Evolutionary conservation across 2,888 invertebrate genomes (phyloP).

Genomic region (Ichneumoninae sp.): DNA sequence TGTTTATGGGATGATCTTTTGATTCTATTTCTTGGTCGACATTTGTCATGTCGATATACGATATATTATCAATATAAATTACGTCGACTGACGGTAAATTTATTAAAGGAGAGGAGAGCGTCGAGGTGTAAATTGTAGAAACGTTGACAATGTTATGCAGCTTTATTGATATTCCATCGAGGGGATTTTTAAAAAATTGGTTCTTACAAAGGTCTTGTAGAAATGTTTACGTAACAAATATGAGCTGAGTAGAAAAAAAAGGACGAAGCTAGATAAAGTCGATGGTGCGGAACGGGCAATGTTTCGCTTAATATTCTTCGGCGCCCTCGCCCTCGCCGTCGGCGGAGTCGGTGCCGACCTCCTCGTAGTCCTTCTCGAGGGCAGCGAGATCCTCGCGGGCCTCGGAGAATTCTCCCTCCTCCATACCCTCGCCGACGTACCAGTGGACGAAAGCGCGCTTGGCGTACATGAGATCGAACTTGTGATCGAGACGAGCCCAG

Average conservation of each 20-base stretch:
- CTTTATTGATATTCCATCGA: conserved; percentile 61
- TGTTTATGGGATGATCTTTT: no score
- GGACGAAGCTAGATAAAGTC: conserved; percentile 6
- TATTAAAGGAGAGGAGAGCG: background rate
- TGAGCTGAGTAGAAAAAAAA: conserved; percentile 11
- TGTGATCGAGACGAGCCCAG: conserved; percentile 98
- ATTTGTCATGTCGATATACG: no score
- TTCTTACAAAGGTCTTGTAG: conserved; percentile 57
- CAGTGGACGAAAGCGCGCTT: conserved; percentile 99
- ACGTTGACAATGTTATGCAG: conserved; percentile 32
- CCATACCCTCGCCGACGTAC: conserved; percentile 95
- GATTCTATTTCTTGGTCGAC: no score
- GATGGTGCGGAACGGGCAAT: background rate
- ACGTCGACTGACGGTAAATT: background rate
- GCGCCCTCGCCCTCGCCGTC: conserved; percentile 85
- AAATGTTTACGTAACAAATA: conserved; percentile 55
- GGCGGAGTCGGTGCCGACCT: conserved; percentile 88
- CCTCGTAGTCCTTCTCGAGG: conserved; percentile 90
- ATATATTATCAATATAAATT: no score
- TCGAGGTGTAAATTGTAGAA: background rate
- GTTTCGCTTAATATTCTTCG: conserved; percentile 77
- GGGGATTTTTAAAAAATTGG: conserved; percentile 48
- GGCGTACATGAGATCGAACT: conserved; percentile 98
- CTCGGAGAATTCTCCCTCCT: conserved; percentile 94
- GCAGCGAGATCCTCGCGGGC: conserved; percentile 82